Percentiles rank a stretch among this genome's conserved stretches.
phyloP scores from a whole-genome alignment of 2,113 vertebrate genomes.

The Fregata magnificens region DNA sequence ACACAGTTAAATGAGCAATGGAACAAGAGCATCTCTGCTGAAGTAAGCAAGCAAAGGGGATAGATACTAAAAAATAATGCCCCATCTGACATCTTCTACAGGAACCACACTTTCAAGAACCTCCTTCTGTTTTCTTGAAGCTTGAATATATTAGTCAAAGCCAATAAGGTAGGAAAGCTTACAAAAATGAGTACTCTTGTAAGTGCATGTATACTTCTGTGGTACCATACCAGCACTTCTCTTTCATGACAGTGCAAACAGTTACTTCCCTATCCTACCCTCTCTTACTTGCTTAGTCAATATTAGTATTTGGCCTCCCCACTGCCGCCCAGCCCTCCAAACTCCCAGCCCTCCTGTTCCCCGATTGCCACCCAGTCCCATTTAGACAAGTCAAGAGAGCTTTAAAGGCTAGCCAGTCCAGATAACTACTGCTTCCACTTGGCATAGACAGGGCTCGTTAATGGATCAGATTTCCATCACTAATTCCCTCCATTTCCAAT shows the following conservation, averaged over 20 bases:
- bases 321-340: rapidly evolving
- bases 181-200: not conserved
- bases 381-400: not conserved
- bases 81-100: not conserved
- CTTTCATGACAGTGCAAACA: not conserved
- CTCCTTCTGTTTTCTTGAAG: not conserved
- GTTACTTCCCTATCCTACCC: not conserved
- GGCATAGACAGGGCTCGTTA: not conserved
- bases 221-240: not conserved
- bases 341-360: not conserved
- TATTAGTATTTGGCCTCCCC: not conserved
- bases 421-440: not conserved
- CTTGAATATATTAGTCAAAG: not conserved
- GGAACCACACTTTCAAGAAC: not conserved
- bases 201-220: not conserved
- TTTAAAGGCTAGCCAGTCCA: not conserved
- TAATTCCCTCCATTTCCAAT: not conserved
- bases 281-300: not conserved
- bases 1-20: not conserved
- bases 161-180: not conserved
- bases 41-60: not conserved
- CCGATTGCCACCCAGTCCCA: rapidly evolving
- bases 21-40: not conserved
- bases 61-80: not conserved
- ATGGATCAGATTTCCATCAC: not conserved